Percentiles rank a stretch among this genome's conserved stretches.
phyloP scores from a whole-genome alignment of 2,888 invertebrate genomes.

The Eumerus sabulonum region DNA sequence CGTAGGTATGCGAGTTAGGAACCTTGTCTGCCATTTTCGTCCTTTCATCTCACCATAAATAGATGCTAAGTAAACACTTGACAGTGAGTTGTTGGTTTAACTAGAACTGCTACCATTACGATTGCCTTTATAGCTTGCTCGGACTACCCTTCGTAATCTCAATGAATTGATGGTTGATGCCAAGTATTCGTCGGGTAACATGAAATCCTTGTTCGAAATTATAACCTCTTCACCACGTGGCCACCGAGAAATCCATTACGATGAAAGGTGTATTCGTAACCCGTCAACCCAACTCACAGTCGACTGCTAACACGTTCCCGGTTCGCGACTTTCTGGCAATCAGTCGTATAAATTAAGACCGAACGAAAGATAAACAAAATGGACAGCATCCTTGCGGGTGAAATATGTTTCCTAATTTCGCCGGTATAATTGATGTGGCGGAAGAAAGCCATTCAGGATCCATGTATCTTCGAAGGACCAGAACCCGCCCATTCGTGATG shows the following conservation, averaged over 20 bases:
- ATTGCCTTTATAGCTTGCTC: too few relatives aligned
- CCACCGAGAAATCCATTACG: conserved; percentile 41
- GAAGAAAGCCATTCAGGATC: too few relatives aligned
- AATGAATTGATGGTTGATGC: background rate
- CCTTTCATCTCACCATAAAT: too few relatives aligned
- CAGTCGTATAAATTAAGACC: conserved; percentile 5
- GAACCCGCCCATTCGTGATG: conserved; percentile 5
- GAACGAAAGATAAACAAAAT: conserved; percentile 11
- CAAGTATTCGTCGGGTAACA: conserved; percentile 39
- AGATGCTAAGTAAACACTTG: too few relatives aligned
- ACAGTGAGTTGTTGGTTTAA: too few relatives aligned
- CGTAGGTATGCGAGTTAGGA: too few relatives aligned
- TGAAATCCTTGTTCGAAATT: conserved; percentile 37
- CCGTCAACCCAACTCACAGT: conserved; percentile 25
- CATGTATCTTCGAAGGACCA: too few relatives aligned
- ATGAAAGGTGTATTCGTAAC: conserved; percentile 17
- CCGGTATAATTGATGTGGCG: background rate
- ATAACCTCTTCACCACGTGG: conserved; percentile 45
- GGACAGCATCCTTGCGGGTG: conserved; percentile 44
- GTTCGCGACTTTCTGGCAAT: conserved; percentile 12
- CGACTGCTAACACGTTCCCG: conserved; percentile 11
- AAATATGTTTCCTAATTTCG: conserved; percentile 50
- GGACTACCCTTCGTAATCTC: too few relatives aligned
- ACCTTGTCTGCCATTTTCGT: too few relatives aligned
- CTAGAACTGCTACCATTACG: too few relatives aligned